Percentiles rank a stretch among this genome's conserved stretches.
phyloP scores from a whole-genome alignment of 2,797 vertebrate species.

The Sebastes minor region DNA sequence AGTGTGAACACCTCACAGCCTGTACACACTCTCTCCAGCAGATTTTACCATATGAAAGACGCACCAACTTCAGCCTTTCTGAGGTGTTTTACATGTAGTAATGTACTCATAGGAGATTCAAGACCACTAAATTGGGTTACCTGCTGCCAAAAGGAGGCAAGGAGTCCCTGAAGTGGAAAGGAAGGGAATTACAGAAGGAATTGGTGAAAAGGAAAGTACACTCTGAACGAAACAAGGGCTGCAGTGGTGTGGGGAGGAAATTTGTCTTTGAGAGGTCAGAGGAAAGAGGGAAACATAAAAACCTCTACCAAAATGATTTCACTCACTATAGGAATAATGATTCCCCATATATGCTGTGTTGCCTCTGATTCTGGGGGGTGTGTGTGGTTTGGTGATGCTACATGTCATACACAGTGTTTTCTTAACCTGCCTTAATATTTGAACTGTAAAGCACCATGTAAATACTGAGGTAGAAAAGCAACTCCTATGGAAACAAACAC shows the following conservation, averaged over 20 bases:
- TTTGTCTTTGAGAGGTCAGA: background rate
- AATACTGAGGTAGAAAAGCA: too few relatives aligned
- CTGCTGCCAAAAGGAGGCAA: constrained; percentile 14
- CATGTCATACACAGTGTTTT: too few relatives aligned
- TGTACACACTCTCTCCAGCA: background rate
- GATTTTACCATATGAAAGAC: background rate
- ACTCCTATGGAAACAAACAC: too few relatives aligned
- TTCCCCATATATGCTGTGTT: background rate
- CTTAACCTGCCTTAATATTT: too few relatives aligned
- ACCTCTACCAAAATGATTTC: background rate
- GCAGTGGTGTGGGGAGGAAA: background rate
- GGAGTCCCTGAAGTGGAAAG: background rate
- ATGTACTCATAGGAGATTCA: background rate
- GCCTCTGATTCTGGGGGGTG: too few relatives aligned
- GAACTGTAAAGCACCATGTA: too few relatives aligned
- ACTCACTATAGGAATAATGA: background rate
- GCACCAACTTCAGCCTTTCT: background rate
- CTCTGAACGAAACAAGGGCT: background rate
- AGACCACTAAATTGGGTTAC: constrained; percentile 20
- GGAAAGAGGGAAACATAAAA: background rate
- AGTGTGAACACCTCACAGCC: background rate
- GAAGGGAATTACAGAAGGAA: background rate
- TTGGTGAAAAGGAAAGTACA: background rate
- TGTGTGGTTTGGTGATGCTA: too few relatives aligned
- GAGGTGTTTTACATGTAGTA: background rate